phyloP scores from a whole-genome alignment of 2,113 vertebrate genomes.

The Centropus unirufus region DNA sequence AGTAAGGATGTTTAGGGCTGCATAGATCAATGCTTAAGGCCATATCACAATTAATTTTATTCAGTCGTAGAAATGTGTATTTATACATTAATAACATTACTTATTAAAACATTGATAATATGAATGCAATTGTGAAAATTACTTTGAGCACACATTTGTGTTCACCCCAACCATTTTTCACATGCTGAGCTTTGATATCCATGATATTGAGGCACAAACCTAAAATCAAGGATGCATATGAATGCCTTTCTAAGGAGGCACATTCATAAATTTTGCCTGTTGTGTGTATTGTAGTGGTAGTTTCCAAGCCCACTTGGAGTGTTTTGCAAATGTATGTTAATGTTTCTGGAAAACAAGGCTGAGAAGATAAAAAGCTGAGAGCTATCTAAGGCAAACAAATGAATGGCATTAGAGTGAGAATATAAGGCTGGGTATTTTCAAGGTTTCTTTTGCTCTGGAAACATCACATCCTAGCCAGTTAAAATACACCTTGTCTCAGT shows the following conservation, averaged over 20 bases:
- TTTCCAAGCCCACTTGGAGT: neutral
- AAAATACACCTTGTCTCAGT: neutral
- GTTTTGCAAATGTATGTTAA: neutral
- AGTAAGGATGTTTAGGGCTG: neutral
- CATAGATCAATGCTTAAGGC: neutral
- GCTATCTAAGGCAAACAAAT: neutral
- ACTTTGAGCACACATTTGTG: neutral
- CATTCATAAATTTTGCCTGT: neutral
- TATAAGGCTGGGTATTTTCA: neutral
- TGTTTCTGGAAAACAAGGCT: neutral
- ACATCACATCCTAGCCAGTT: neutral
- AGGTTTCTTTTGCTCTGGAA: neutral
- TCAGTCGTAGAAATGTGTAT: neutral
- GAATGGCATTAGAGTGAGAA: neutral
- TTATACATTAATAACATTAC: neutral
- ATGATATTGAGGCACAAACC: neutral
- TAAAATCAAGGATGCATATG: neutral
- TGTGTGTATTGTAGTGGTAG: neutral
- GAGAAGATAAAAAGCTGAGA: neutral
- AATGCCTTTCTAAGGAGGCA: neutral
- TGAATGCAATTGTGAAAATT: neutral
- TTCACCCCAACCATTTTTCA: neutral
- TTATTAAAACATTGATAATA: neutral
- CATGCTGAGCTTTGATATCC: neutral
- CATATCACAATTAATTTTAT: neutral